A percentile compares a stretch with the other conserved stretches of the same genome.
Conservation (phyloP, 2,797 vertebrate species). For the Peromyscus aztecus region DNA sequence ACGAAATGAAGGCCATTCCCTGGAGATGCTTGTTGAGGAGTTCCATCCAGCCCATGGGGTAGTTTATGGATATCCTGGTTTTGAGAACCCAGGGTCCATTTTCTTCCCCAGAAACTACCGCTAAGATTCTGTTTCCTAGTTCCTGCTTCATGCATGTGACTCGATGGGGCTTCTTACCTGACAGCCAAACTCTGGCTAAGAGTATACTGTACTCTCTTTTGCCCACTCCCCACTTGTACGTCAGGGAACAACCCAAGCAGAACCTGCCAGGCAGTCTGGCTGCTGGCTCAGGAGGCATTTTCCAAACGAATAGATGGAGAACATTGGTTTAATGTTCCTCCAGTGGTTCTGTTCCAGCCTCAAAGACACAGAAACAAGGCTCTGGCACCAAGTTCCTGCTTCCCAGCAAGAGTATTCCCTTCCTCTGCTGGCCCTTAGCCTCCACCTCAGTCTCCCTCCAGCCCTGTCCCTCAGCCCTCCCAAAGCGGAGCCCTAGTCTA, state of each 20-base stretch:
- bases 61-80: not conserved
- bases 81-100: not conserved
- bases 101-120: not conserved
- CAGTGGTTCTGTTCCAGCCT: not conserved
- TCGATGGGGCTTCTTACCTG: not conserved
- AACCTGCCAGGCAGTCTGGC: not conserved
- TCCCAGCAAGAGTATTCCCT: not conserved
- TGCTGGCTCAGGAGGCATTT: constrained; percentile 22
- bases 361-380: constrained; percentile 5
- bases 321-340: not conserved
- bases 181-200: not conserved
- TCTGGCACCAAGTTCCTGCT: not conserved
- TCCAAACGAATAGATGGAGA: constrained; percentile 71
- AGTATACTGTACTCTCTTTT: not conserved
- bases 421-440: not conserved
- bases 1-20: not conserved
- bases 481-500: not conserved
- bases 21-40: not conserved
- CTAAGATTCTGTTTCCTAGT: not conserved
- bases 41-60: not conserved
- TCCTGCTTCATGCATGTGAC: not conserved
- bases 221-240: not conserved
- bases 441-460: not conserved
- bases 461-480: not conserved
- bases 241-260: constrained; percentile 10